These are phyloP conservation scores for Sinocyclocheilus grahami DNA, from an alignment of 2,113 vertebrate genomes.

Conservation along the genomic window DNA sequence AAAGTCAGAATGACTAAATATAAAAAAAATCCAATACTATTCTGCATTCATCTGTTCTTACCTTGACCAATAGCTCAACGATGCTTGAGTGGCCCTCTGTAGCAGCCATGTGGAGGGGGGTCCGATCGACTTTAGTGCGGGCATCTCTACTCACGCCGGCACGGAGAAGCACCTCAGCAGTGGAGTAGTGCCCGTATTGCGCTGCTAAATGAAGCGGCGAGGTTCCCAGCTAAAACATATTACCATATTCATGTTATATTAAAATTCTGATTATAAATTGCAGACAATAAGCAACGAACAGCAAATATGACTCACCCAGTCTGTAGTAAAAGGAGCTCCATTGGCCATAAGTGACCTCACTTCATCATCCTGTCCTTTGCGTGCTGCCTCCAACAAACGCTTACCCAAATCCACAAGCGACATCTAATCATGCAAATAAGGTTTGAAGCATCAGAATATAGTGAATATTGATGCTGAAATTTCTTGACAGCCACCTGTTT, in stretches of 20 bases:
- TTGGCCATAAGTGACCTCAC: constrained; percentile 79
- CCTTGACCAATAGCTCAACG: constrained; percentile 79
- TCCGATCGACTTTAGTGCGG: constrained; percentile 83
- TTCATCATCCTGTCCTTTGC: constrained; percentile 79
- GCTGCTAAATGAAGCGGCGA: constrained; percentile 82
- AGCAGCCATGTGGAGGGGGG: constrained; percentile 81
- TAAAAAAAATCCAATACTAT: background rate
- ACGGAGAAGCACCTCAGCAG: constrained; percentile 80
- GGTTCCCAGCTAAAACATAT: constrained; percentile 75
- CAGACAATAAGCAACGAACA: background rate
- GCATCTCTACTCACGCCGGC: constrained; percentile 82
- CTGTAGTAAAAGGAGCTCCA: constrained; percentile 81
- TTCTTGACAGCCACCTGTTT: background rate
- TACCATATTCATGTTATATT: background rate
- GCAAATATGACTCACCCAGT: constrained; percentile 70
- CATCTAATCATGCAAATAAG: constrained; percentile 70
- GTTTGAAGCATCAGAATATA: background rate
- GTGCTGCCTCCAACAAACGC: constrained; percentile 79
- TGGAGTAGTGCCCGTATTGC: constrained; percentile 80
- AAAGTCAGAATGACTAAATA: background rate
- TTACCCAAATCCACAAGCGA: constrained; percentile 80
- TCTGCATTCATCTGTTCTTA: constrained; percentile 53
- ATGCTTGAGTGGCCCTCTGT: constrained; percentile 75
- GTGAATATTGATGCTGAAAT: too few species aligned
- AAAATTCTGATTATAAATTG: background rate